Evolutionary conservation across 1,140 invertebrate species (phyloP).

Genomic region (Dolichoris vasculosae): DNA sequence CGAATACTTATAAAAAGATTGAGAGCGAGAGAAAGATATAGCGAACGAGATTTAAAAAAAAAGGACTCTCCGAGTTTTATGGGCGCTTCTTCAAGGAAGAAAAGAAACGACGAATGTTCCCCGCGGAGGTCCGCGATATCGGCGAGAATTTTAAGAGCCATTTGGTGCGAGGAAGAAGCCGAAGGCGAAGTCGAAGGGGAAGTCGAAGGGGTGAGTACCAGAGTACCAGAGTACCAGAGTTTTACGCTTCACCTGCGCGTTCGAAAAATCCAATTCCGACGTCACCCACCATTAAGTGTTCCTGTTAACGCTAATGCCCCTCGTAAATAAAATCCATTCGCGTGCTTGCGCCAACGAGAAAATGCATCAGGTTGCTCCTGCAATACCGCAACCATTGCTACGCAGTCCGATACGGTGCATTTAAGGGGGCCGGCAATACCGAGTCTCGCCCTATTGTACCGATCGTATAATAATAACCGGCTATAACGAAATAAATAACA

Average conservation of each 20-base stretch:
- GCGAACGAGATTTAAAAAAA: conserved; percentile 47
- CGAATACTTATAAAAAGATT: conserved; percentile 38
- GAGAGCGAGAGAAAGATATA: not conserved
- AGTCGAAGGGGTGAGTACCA: no score
- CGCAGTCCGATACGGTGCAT: not conserved
- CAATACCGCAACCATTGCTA: conserved; percentile 3
- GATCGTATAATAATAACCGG: not conserved
- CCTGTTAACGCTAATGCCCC: conserved; percentile 51
- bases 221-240: conserved; percentile 16
- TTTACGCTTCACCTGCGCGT: conserved; percentile 39
- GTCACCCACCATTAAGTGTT: conserved; percentile 41
- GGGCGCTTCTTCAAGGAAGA: conserved; percentile 37
- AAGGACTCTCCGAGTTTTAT: conserved; percentile 31
- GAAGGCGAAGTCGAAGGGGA: not conserved
- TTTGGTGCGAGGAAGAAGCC: conserved; percentile 13
- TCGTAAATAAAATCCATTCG: conserved; percentile 52
- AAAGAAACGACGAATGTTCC: not conserved
- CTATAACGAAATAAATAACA: no score
- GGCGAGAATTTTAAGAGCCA: conserved; percentile 52
- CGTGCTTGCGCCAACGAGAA: conserved; percentile 13
- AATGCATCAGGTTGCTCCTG: conserved; percentile 20
- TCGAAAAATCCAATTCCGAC: conserved; percentile 50
- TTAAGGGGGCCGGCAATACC: not conserved
- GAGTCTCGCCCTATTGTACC: not conserved
- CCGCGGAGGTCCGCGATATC: conserved; percentile 29